These are phyloP conservation scores for Microctonus brassicae DNA, from an alignment of 2,888 invertebrate genomes.

Conservation along the genomic window DNA sequence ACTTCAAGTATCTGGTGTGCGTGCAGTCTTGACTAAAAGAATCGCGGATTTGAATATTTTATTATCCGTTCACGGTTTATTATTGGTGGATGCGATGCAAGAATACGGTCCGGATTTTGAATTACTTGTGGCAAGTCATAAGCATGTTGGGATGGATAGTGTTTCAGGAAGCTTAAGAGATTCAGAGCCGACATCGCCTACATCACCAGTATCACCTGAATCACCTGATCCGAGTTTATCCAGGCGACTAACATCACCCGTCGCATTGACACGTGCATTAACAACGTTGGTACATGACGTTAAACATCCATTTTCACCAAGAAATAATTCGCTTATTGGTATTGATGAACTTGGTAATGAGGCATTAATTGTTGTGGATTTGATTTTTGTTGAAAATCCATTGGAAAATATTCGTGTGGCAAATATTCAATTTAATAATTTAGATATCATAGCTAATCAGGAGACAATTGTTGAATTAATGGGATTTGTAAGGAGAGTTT, in stretches of 20 bases:
- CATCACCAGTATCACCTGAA: conserved; percentile 83
- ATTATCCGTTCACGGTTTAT: conserved; percentile 90
- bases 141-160: conserved; percentile 95
- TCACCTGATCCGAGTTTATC: conserved; percentile 75
- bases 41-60: conserved; percentile 82
- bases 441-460: conserved; percentile 96
- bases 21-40: conserved; percentile 81
- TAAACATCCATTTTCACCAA: conserved; percentile 55
- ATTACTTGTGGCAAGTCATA: conserved; percentile 92
- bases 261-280: conserved; percentile 74
- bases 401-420: conserved; percentile 76
- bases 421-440: conserved; percentile 92
- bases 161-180: conserved; percentile 92
- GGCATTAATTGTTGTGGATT: conserved; percentile 85
- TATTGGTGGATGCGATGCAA: conserved; percentile 95
- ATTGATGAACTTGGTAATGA: conserved; percentile 73
- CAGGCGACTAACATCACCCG: conserved; percentile 71
- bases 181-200: conserved; percentile 92
- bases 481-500: conserved; percentile 86
- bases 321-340: conserved; percentile 57
- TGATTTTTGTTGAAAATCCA: conserved; percentile 77
- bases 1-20: conserved; percentile 91
- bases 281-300: conserved; percentile 69
- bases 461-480: conserved; percentile 94
- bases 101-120: conserved; percentile 97